Percentiles rank a stretch among this genome's conserved stretches.
phyloP scores from a whole-genome alignment of 1,140 invertebrate genomes.

The Drosophila biarmipes region DNA sequence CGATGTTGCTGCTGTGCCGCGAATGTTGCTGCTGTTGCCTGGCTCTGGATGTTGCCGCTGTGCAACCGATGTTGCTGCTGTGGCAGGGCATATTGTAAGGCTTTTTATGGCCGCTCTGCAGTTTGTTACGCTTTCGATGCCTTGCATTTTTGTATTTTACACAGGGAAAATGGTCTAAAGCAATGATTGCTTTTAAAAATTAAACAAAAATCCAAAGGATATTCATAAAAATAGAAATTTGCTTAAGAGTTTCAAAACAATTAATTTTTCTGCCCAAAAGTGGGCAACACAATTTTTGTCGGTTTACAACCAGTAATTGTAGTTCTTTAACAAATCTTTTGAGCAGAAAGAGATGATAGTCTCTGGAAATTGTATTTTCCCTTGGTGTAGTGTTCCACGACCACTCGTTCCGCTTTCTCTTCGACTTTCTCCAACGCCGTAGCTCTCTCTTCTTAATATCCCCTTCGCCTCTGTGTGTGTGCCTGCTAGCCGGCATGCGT shows the following conservation, averaged over 20 bases:
- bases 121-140: constrained; percentile 47
- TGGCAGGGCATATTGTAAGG: constrained; percentile 69
- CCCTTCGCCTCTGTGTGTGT: constrained; percentile 20
- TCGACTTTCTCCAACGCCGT: background rate
- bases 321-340: background rate
- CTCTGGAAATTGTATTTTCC: background rate
- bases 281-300: background rate
- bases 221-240: too few relatives aligned
- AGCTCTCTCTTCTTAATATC: constrained; percentile 27
- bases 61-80: constrained; percentile 10
- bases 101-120: constrained; percentile 65
- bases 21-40: constrained; percentile 29
- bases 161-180: constrained; percentile 4
- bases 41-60: constrained; percentile 21
- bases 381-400: constrained; percentile 51
- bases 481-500: constrained; percentile 54
- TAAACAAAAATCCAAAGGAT: too few relatives aligned
- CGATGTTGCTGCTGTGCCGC: constrained; percentile 15
- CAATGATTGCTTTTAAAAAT: background rate
- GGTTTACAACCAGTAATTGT: too few relatives aligned
- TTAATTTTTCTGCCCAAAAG: background rate
- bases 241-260: too few relatives aligned
- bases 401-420: constrained; percentile 49
- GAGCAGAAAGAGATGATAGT: background rate
- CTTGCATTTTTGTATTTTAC: constrained; percentile 48